Percentiles rank a stretch among this genome's conserved stretches.
phyloP scores from a whole-genome alignment of 2,113 vertebrate genomes.

The Prietella phreatophila region DNA sequence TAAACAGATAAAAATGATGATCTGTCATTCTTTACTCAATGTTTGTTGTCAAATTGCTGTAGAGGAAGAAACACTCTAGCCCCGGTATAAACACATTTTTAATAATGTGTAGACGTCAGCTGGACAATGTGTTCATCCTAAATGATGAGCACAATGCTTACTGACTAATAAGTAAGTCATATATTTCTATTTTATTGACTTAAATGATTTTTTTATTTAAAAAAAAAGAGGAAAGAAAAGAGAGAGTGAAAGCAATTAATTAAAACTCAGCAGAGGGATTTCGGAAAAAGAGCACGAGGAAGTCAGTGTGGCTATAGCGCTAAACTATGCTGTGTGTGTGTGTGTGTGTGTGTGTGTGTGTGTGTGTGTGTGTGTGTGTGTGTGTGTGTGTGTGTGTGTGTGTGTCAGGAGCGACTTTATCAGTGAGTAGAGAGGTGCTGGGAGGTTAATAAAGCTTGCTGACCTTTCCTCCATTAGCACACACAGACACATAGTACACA shows the following conservation, averaged over 20 bases:
- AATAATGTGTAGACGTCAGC: too few relatives aligned
- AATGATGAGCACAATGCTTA: too few relatives aligned
- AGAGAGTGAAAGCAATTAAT: background rate
- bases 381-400: slow-evolving; percentile 13
- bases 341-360: slow-evolving; percentile 2
- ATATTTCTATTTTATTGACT: too few relatives aligned
- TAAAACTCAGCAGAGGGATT: background rate
- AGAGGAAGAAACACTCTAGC: background rate
- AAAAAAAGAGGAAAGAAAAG: background rate
- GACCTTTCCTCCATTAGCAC: slow-evolving; percentile 70
- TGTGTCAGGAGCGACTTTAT: slow-evolving; percentile 72
- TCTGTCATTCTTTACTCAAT: too few relatives aligned
- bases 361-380: slow-evolving; percentile 34
- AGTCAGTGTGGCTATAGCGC: background rate
- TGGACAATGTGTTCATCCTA: too few relatives aligned
- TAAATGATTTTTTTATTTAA: background rate
- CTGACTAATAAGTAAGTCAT: background rate
- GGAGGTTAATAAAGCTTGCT: slow-evolving; percentile 79
- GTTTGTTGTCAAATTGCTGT: background rate
- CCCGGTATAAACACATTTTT: too few relatives aligned
- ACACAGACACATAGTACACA: slow-evolving; percentile 45
- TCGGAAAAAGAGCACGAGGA: background rate
- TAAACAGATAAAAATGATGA: too few relatives aligned
- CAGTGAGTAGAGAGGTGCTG: slow-evolving; percentile 61
- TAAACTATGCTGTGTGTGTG: background rate